Conservation (phyloP, 2,888 invertebrate genomes). For the Macrophya alboannulata region DNA sequence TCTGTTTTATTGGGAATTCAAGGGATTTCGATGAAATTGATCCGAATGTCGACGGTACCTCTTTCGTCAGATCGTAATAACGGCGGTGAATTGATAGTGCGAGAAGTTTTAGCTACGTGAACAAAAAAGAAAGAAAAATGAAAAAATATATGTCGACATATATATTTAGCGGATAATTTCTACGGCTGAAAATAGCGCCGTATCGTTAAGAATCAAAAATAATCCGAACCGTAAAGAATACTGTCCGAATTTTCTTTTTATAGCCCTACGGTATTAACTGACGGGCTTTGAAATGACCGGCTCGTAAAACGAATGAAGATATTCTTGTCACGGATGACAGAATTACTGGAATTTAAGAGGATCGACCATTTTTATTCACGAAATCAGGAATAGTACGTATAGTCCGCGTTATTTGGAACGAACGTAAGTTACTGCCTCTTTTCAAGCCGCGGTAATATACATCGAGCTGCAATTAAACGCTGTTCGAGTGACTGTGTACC, state of each 20-base stretch:
- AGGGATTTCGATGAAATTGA: constrained; percentile 1
- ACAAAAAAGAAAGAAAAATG: neutral
- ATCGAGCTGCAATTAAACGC: constrained; percentile 17
- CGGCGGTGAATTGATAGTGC: neutral
- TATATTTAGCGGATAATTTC: neutral
- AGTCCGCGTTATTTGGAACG: neutral
- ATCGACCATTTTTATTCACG: neutral
- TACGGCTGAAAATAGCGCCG: neutral
- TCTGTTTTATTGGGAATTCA: constrained; percentile 3
- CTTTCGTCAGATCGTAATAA: neutral
- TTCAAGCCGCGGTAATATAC: constrained; percentile 9
- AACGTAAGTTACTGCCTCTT: neutral
- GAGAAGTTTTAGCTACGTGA: neutral
- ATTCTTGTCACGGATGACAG: constrained; percentile 33
- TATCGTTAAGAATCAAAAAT: neutral
- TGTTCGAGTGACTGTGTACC: no score
- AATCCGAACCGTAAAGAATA: neutral
- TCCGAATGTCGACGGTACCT: neutral
- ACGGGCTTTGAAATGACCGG: constrained; percentile 8
- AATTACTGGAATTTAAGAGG: constrained; percentile 8
- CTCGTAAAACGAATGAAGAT: neutral
- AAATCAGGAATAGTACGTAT: neutral
- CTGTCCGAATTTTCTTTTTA: constrained; percentile 15
- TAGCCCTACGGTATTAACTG: neutral
- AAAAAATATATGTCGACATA: neutral